These are phyloP conservation scores for Epistrophella euchroma DNA, from an alignment of 2,888 invertebrate species.

Conservation along the genomic window DNA sequence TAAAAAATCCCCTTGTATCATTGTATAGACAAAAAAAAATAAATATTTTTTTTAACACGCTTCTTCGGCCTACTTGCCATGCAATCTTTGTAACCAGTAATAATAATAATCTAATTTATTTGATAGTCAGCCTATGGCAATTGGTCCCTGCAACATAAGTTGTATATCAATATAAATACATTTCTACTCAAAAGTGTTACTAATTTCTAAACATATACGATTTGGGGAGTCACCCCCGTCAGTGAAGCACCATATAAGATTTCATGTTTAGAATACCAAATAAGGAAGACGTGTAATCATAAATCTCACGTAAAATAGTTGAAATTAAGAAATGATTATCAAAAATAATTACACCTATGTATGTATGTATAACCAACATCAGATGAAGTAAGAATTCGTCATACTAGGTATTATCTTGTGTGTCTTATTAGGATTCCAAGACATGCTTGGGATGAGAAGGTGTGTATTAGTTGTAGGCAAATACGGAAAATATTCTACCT, in stretches of 20 bases:
- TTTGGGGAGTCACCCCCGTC: slow-evolving; percentile 56
- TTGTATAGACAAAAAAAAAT: not conserved
- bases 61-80: slow-evolving; percentile 37
- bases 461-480: not conserved
- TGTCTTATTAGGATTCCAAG: slow-evolving; percentile 56
- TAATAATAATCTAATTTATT: slow-evolving; percentile 37
- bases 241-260: slow-evolving; percentile 15
- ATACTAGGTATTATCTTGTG: slow-evolving; percentile 13
- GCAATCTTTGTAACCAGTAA: not conserved
- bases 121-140: slow-evolving; percentile 16
- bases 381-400: slow-evolving; percentile 50
- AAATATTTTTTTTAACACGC: slow-evolving; percentile 15
- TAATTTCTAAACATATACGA: not conserved
- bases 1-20: not conserved
- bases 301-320: slow-evolving; percentile 51
- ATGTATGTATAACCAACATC: not conserved
- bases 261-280: slow-evolving; percentile 42
- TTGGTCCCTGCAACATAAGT: slow-evolving; percentile 3
- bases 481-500: slow-evolving; percentile 42
- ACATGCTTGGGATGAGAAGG: slow-evolving; percentile 33
- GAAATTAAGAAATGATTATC: slow-evolving; percentile 38
- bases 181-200: slow-evolving; percentile 15
- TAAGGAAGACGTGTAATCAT: slow-evolving; percentile 39
- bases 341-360: slow-evolving; percentile 12
- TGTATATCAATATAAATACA: not conserved